Percentiles rank a stretch among this genome's conserved stretches.
phyloP scores from a whole-genome alignment of 1,140 invertebrate genomes.

The Trachymyrmex cornetzi region DNA sequence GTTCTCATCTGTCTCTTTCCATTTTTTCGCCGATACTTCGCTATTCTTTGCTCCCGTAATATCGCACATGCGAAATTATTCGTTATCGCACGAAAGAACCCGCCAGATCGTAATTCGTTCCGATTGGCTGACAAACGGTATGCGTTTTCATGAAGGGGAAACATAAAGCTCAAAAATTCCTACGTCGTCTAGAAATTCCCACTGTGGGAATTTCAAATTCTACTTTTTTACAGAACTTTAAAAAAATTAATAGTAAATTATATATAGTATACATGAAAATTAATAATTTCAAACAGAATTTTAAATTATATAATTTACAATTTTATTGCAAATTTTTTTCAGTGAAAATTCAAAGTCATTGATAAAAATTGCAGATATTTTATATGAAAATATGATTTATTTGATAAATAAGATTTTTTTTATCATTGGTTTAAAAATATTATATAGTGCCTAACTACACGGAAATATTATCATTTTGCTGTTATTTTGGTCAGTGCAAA shows the following conservation, averaged over 20 bases:
- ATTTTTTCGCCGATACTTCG: too few relatives aligned
- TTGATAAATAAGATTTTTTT: constrained; percentile 37
- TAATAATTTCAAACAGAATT: neutral
- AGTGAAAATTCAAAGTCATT: neutral
- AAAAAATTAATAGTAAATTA: neutral
- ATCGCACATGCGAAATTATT: too few relatives aligned
- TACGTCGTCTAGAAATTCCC: neutral
- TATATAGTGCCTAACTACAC: neutral
- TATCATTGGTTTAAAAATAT: neutral
- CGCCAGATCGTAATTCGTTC: neutral
- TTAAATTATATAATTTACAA: neutral
- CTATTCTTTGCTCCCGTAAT: too few relatives aligned
- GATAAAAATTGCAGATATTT: neutral
- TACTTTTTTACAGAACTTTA: neutral
- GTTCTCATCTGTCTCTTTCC: neutral
- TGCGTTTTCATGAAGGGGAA: neutral
- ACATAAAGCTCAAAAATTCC: neutral
- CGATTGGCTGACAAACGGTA: neutral
- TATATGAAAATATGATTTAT: constrained; percentile 42
- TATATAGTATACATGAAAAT: neutral
- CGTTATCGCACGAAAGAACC: neutral
- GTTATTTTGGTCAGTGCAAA: constrained; percentile 3
- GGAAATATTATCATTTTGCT: constrained; percentile 25
- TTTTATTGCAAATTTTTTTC: neutral
- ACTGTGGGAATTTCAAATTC: neutral